Evolutionary conservation across 2,888 invertebrate genomes (phyloP), one percentile per base, ranked within the genome.

Genomic region (Drosophila engyochracea): DNA sequence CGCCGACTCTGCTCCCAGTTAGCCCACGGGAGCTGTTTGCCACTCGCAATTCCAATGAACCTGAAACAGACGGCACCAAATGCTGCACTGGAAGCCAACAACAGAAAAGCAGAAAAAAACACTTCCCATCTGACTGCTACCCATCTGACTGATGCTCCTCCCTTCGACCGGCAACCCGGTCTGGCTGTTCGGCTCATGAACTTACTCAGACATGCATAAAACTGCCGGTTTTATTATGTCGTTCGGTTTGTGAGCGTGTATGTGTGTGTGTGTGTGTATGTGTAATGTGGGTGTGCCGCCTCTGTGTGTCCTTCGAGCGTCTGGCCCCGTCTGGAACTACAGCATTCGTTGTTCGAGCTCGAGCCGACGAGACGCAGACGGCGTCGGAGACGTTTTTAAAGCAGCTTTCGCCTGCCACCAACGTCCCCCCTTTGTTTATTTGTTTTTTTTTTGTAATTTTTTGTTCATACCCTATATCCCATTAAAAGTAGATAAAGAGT

Each of bases 191-290:
- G 85, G 81, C 82, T 81, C 85, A 85, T 85, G 85, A 85, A 85
- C 87, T 85, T 87, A 85, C 85, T 85, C 87, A 88, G 88, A 89
- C 88, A 88, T 88, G 88, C 88, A 89, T 89, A 88, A 89, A 88
- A 89, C 89, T 89, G 88, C 88, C 88, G 88, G 88, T 87, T 89
- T 89, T 89, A 87, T 87, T 89, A 87, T 89, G 87, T 86, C 89
- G 89, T 89, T 88, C 74, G 75, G 61, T 58, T 70, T 69, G 70
- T 76, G 75, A 52, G 51, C 69, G 30, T 51, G 16, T 60, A 31
- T 49, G 25, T 25, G 25, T 28, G 28, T 62, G 44, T 59, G 28
- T 39, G 59, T 59, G 60, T 53, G 66, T 54, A 35, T 54, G 49
- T 59, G 37, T 61, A 35, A 55, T 55, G 70, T 81, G 82, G 76